These are phyloP conservation scores for Mastomys coucha DNA, from an alignment of 2,113 vertebrate species.

Conservation along the genomic window DNA sequence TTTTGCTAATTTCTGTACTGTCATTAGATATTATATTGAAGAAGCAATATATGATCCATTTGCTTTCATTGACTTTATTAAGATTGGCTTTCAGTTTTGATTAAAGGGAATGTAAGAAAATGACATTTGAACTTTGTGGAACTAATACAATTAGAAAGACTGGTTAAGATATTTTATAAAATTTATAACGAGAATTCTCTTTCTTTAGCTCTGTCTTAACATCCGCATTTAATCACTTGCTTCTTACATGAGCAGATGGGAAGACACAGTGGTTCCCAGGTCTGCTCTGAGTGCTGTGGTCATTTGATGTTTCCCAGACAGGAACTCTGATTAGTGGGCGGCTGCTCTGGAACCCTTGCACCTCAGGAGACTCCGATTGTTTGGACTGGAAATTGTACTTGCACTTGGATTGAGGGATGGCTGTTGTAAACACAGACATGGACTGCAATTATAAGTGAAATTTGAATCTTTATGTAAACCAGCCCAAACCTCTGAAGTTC, in stretches of 20 bases:
- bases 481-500: not conserved
- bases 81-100: slow-evolving; percentile 52
- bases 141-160: slow-evolving; percentile 43
- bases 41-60: slow-evolving; percentile 15
- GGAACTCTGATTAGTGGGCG: slow-evolving; percentile 49
- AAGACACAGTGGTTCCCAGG: slow-evolving; percentile 26
- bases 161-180: slow-evolving; percentile 29
- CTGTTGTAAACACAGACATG: slow-evolving; percentile 55
- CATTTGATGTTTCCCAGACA: slow-evolving; percentile 64
- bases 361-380: slow-evolving; percentile 3
- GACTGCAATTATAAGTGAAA: slow-evolving; percentile 48
- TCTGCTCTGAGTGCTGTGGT: slow-evolving; percentile 10
- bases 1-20: not conserved
- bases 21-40: slow-evolving; percentile 47
- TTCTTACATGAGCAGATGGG: slow-evolving; percentile 61
- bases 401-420: slow-evolving; percentile 7
- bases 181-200: not conserved
- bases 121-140: slow-evolving; percentile 8
- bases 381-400: slow-evolving; percentile 51
- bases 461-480: slow-evolving; percentile 32
- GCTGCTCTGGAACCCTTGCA: slow-evolving; percentile 28
- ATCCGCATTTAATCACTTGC: slow-evolving; percentile 26
- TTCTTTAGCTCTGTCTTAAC: not conserved
- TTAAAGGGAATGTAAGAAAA: slow-evolving; percentile 49
- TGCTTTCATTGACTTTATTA: slow-evolving; percentile 63